These are phyloP conservation scores for Carabus problematicus DNA, from an alignment of 2,888 invertebrate species.

Conservation along the genomic window DNA sequence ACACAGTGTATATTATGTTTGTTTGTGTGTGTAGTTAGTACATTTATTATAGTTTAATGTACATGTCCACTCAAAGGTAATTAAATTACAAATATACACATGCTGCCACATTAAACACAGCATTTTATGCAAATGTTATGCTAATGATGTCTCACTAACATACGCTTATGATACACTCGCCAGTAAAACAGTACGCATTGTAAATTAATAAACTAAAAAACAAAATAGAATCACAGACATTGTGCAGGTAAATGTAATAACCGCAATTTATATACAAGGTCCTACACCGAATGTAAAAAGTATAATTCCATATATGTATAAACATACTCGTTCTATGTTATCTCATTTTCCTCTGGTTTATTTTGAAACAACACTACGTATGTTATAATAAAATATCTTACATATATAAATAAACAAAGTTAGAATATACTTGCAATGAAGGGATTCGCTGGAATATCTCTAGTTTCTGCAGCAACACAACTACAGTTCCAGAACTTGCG, in stretches of 20 bases:
- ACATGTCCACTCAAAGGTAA: conserved; percentile 28
- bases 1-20: not conserved
- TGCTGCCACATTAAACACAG: conserved; percentile 14
- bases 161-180: not conserved
- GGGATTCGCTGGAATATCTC: too few species aligned
- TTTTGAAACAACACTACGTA: too few species aligned
- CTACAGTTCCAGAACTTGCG: too few species aligned
- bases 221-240: not conserved
- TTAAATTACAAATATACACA: conserved; percentile 34
- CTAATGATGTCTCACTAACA: conserved; percentile 17
- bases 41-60: conserved; percentile 28
- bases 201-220: too few species aligned
- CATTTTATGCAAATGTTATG: conserved; percentile 30
- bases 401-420: not conserved
- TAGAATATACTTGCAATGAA: not conserved
- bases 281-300: too few species aligned
- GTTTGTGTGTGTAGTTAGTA: conserved; percentile 9
- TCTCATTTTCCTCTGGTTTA: too few species aligned
- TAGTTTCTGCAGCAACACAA: too few species aligned
- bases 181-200: not conserved
- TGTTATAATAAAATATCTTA: not conserved
- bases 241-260: too few species aligned
- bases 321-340: too few species aligned
- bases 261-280: too few species aligned
- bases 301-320: too few species aligned